phyloP scores from a whole-genome alignment of 2,113 vertebrate species.

The Oreocharis arfaki region DNA sequence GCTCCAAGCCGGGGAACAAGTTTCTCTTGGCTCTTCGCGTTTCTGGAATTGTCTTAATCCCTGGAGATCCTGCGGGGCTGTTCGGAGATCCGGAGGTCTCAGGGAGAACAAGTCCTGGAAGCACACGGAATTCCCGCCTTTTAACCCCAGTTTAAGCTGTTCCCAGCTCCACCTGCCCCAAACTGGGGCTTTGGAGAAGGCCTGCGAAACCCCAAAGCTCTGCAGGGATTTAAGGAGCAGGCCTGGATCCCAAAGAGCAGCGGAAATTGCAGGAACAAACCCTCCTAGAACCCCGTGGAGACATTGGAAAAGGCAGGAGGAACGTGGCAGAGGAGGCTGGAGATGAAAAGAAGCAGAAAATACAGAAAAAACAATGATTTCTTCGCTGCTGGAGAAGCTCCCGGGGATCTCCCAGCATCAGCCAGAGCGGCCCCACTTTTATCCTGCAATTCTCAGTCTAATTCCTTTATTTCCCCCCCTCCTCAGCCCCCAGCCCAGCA shows the following conservation, averaged over 20 bases:
- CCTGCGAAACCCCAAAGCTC: accelerated
- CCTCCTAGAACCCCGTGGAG: accelerated
- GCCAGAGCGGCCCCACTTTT: not conserved
- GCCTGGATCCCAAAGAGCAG: not conserved
- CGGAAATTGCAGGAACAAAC: not conserved
- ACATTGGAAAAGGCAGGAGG: not conserved
- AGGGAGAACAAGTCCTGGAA: not conserved
- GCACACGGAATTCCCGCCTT: not conserved
- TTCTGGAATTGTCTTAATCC: conserved; percentile 1
- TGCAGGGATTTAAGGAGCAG: not conserved
- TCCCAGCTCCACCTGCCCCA: not conserved
- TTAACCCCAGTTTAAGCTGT: accelerated
- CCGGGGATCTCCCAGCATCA: not conserved
- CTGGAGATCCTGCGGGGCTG: not conserved
- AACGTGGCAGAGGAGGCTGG: not conserved
- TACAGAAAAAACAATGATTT: accelerated
- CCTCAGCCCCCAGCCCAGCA: not conserved
- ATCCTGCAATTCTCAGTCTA: accelerated
- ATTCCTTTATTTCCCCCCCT: not conserved
- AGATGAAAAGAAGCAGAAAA: not conserved
- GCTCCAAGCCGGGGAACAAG: not conserved
- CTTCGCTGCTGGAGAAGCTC: not conserved
- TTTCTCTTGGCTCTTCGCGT: not conserved
- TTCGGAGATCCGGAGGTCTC: not conserved
- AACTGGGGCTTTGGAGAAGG: not conserved